These are phyloP conservation scores for Cyclura pinguis DNA, from an alignment of 2,797 vertebrate genomes.

Conservation along the genomic window DNA sequence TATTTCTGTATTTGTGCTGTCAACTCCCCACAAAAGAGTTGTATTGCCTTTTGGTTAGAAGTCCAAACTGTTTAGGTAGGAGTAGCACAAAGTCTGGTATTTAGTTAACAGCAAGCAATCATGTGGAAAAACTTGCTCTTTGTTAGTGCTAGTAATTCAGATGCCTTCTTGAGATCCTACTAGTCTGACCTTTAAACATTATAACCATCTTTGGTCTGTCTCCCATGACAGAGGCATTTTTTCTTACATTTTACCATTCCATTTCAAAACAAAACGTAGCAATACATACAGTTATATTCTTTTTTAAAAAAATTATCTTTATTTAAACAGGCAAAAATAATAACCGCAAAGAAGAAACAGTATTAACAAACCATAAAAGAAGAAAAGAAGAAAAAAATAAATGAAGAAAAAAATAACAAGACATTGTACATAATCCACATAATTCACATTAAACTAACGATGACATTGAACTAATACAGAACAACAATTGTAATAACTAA, in stretches of 20 bases:
- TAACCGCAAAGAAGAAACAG: no score
- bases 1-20: slow-evolving; percentile 5
- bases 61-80: not conserved
- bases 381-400: no score
- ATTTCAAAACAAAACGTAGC: not conserved
- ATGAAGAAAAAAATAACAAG: no score
- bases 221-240: not conserved
- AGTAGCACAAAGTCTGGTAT: slow-evolving; percentile 11
- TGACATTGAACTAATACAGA: no score
- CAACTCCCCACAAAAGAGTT: not conserved
- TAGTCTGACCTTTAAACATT: not conserved
- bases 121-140: not conserved
- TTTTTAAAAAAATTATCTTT: no score
- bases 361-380: no score
- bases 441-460: no score
- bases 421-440: no score
- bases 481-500: no score
- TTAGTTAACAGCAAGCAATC: slow-evolving; percentile 15
- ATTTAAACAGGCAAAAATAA: no score
- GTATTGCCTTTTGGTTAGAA: slow-evolving; percentile 28
- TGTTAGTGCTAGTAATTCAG: not conserved
- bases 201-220: not conserved
- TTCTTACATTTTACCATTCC: not conserved
- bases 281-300: not conserved
- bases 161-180: not conserved